Conservation (phyloP, 2,797 vertebrate species). For the Pseudochirops cupreus region DNA sequence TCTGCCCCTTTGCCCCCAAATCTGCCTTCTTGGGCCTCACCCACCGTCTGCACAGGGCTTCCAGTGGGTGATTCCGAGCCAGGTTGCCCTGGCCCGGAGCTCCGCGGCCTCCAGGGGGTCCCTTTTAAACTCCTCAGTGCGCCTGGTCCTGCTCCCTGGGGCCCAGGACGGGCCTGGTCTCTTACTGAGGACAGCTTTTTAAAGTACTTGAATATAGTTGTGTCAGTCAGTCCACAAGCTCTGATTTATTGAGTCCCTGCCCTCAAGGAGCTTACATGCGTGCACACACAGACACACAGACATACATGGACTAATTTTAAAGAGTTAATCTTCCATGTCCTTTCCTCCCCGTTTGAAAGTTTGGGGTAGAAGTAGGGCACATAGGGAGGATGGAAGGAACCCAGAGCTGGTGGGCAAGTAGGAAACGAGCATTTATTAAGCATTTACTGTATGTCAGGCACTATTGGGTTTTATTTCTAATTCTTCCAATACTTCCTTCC, state of each 20-base stretch:
- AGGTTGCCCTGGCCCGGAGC: too few relatives aligned
- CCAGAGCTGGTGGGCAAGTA: not conserved
- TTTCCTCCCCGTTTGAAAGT: not conserved
- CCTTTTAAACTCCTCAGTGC: not conserved
- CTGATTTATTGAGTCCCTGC: not conserved
- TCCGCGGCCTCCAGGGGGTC: too few relatives aligned
- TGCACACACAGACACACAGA: too few relatives aligned
- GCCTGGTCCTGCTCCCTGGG: too few relatives aligned
- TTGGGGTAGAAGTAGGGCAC: not conserved
- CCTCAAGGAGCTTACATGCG: too few relatives aligned
- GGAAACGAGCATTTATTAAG: not conserved
- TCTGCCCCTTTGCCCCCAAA: too few relatives aligned
- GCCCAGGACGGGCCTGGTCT: not conserved
- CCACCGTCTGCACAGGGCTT: not conserved
- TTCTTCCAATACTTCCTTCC: not conserved
- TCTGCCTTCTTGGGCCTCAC: not conserved
- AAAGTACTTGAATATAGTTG: not conserved
- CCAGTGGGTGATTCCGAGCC: not conserved
- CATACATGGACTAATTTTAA: not conserved
- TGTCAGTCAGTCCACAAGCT: not conserved
- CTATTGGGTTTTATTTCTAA: not conserved
- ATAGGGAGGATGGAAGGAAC: not conserved
- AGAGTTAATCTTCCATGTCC: not conserved
- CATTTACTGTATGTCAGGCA: not conserved
- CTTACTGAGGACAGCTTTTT: not conserved